phyloP scores from a whole-genome alignment of 2,888 invertebrate genomes.

The Celastrina argiolus region DNA sequence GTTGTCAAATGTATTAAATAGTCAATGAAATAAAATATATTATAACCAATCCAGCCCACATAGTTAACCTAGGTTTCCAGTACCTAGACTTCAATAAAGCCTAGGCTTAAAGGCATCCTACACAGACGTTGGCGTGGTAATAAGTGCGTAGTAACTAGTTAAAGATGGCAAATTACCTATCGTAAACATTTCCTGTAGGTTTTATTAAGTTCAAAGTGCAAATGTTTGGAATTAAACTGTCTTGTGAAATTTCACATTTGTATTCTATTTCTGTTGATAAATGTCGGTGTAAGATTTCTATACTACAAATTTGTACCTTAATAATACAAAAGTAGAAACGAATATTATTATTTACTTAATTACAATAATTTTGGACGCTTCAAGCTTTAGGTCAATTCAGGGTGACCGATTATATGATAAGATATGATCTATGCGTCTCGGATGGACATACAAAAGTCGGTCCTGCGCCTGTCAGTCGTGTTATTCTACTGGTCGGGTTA shows the following conservation, averaged over 20 bases:
- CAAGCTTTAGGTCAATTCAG: too few relatives aligned
- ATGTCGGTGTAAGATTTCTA: not conserved
- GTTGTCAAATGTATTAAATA: too few relatives aligned
- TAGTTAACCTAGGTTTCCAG: not conserved
- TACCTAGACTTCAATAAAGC: not conserved
- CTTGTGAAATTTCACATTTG: conserved; percentile 23
- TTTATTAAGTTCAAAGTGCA: conserved; percentile 28
- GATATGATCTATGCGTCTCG: too few relatives aligned
- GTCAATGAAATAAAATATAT: too few relatives aligned
- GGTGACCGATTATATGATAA: too few relatives aligned
- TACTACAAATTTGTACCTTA: too few relatives aligned
- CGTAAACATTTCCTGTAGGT: conserved; percentile 25
- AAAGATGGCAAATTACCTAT: conserved; percentile 28
- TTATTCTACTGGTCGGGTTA: too few relatives aligned
- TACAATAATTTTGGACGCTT: too few relatives aligned
- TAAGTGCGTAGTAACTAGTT: conserved; percentile 25
- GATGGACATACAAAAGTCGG: too few relatives aligned
- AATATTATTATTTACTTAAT: not conserved
- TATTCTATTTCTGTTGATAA: conserved; percentile 15
- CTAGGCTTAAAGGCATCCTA: conserved; percentile 19
- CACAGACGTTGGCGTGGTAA: conserved; percentile 29
- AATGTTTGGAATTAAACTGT: conserved; percentile 23
- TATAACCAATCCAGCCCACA: not conserved
- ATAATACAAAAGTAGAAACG: too few relatives aligned
- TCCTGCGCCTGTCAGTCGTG: too few relatives aligned